Percentiles rank a stretch among this genome's conserved stretches.
Conservation (phyloP, 1,140 invertebrate genomes). For the Orius insidiosus region DNA sequence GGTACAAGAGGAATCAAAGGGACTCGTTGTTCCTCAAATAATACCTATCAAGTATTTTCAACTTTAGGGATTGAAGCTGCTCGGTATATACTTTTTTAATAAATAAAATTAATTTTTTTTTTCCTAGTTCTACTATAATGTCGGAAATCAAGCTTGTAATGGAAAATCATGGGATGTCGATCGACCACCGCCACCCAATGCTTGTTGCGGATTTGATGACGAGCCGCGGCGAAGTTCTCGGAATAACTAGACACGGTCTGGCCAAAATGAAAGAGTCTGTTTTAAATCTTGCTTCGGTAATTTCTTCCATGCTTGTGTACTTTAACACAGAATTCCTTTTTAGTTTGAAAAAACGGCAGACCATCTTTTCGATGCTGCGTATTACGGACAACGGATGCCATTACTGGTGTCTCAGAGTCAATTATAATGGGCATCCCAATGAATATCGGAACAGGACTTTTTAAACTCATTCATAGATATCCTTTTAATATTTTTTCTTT, state of each 20-base stretch:
- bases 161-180: constrained; percentile 94
- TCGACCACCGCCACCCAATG: constrained; percentile 93
- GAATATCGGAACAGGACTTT: constrained; percentile 83
- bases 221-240: constrained; percentile 84
- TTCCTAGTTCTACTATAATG: constrained; percentile 74
- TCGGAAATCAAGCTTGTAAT: constrained; percentile 92
- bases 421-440: constrained; percentile 96
- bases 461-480: constrained; percentile 68
- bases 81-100: no score
- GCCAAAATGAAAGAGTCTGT: constrained; percentile 99
- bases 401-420: constrained; percentile 91
- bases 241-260: constrained; percentile 91
- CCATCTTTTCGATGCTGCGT: constrained; percentile 96
- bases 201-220: constrained; percentile 97
- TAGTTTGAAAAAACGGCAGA: constrained; percentile 98
- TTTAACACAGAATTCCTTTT: constrained; percentile 27
- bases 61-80: constrained; percentile 93
- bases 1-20: constrained; percentile 76
- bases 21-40: constrained; percentile 69
- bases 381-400: constrained; percentile 91
- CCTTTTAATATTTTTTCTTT: constrained; percentile 20
- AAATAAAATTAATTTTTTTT: no score
- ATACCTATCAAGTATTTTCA: constrained; percentile 70
- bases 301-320: no score
- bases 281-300: constrained; percentile 91